Base-by-base conservation (phyloP, 1,140 invertebrate species). In the Thrips palmi region DNA sequence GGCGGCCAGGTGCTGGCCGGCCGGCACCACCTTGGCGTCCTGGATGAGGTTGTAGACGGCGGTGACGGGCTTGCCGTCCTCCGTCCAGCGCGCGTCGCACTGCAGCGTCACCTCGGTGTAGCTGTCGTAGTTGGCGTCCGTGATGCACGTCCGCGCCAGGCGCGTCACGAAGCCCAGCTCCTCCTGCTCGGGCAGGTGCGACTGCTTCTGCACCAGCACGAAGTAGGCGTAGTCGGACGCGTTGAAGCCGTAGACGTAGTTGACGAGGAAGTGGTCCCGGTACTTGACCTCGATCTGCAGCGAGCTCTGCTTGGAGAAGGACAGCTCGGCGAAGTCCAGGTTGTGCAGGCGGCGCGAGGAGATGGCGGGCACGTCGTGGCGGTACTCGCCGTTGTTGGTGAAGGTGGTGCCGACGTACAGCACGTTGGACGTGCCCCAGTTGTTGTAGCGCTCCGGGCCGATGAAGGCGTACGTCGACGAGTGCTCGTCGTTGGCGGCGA, bases 221-320 rank as follows among this genome's bases (percentile, higher is more conserved):
- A 97, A 93, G 56, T 97, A 97, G 3, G 88, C 86, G 61, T 87
- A 94, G 42, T 86, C 78, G 49, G 77, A 85, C 2, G 86, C 83
- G 57, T 91, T 85, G 53, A 97, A 97, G 8, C 91, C 91, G 59
- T 92, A 93, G 2, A 94, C 71, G 57, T 96, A 97, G 51, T 86
- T 77, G 15, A 97, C 86, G 5, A 92, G 63, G 59, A 91, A 93
- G 54, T 91, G 86, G 60, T 93, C 88, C 39, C 86, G 71, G 56
- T 89, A 89, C 52, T 89, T 89, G 8, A 91, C 85, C 61, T 92
- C 87, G 40, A 93, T 89, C 45, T 77, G 72, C n/a, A 91, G 65
- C 30, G 77, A 68, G 19, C 85, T 85, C 54, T 89, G 79, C 53
- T 85, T 81, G 14, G 74, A 77, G 52, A 91, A 89, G 2, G 80